phyloP scores from a whole-genome alignment of 2,888 invertebrate genomes.

The Ichneumon xanthorius region DNA sequence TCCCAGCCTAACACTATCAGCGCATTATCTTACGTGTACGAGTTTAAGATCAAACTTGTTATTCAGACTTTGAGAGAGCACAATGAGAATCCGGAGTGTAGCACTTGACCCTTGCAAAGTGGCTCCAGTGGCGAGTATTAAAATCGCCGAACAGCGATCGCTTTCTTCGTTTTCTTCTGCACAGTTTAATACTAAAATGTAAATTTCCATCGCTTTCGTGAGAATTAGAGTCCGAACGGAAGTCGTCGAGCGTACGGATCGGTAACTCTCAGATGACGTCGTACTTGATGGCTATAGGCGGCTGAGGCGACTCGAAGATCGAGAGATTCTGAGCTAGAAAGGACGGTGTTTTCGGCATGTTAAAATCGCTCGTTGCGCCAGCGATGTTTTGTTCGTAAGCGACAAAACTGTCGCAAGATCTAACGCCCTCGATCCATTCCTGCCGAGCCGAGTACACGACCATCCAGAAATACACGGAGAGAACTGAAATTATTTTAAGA shows the following conservation, averaged over 20 bases:
- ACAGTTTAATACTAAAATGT: conserved; percentile 22
- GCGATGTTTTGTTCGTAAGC: conserved; percentile 46
- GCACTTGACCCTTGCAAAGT: conserved; percentile 18
- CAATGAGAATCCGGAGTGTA: conserved; percentile 25
- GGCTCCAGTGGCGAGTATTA: conserved; percentile 32
- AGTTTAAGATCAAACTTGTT: conserved; percentile 48
- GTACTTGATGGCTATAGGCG: conserved; percentile 68
- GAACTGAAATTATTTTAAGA: conserved; percentile 71
- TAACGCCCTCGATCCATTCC: conserved; percentile 72
- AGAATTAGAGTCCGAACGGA: neutral
- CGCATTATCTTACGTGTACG: conserved; percentile 21
- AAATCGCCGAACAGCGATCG: conserved; percentile 19
- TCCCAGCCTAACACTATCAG: conserved; percentile 25
- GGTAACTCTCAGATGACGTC: conserved; percentile 59
- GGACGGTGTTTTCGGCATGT: conserved; percentile 80
- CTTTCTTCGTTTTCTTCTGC: conserved; percentile 2
- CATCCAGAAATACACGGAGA: conserved; percentile 80
- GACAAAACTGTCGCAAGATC: conserved; percentile 47
- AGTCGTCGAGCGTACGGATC: neutral
- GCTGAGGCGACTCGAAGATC: conserved; percentile 73
- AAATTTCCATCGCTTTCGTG: neutral
- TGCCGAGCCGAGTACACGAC: conserved; percentile 79
- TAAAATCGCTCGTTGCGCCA: conserved; percentile 67
- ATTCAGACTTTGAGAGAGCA: conserved; percentile 68
- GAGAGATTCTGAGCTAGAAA: conserved; percentile 75